phyloP scores from a whole-genome alignment of 2,888 invertebrate species.

The Microctonus aethiopoides region DNA sequence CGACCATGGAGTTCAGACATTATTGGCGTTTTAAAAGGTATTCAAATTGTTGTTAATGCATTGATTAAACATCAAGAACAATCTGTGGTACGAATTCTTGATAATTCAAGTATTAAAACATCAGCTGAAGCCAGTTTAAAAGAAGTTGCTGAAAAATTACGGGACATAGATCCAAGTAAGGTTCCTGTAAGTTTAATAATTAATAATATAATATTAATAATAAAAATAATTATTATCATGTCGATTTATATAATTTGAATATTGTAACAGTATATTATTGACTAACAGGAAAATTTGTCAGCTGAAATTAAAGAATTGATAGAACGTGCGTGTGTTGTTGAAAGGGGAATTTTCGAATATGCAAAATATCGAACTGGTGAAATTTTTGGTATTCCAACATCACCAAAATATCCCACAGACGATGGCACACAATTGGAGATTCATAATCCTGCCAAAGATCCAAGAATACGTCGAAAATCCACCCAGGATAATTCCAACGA shows the following conservation, averaged over 20 bases:
- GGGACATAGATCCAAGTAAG: constrained; percentile 61
- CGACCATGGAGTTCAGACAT: constrained; percentile 69
- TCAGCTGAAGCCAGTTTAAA: constrained; percentile 57
- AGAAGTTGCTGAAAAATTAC: constrained; percentile 49
- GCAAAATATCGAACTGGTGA: constrained; percentile 59
- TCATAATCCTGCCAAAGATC: constrained; percentile 58
- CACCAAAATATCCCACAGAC: constrained; percentile 28
- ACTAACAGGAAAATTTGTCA: constrained; percentile 64
- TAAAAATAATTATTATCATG: not conserved
- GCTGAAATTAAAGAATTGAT: constrained; percentile 71
- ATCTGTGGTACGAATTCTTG: constrained; percentile 73
- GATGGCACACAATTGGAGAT: constrained; percentile 48
- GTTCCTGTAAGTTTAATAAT: constrained; percentile 61
- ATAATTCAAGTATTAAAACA: constrained; percentile 77
- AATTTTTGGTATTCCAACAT: constrained; percentile 41
- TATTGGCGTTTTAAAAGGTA: constrained; percentile 76
- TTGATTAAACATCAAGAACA: constrained; percentile 75
- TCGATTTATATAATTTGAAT: constrained; percentile 43
- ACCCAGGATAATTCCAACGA: not conserved
- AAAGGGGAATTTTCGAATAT: constrained; percentile 77
- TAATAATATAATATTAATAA: constrained; percentile 18
- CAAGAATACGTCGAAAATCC: constrained; percentile 42
- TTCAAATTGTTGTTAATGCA: constrained; percentile 77
- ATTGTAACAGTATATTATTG: too few species aligned
- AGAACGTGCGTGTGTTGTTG: constrained; percentile 77